Base-by-base conservation (phyloP, 2,113 vertebrate species). In the Salvelinus namaycush region DNA sequence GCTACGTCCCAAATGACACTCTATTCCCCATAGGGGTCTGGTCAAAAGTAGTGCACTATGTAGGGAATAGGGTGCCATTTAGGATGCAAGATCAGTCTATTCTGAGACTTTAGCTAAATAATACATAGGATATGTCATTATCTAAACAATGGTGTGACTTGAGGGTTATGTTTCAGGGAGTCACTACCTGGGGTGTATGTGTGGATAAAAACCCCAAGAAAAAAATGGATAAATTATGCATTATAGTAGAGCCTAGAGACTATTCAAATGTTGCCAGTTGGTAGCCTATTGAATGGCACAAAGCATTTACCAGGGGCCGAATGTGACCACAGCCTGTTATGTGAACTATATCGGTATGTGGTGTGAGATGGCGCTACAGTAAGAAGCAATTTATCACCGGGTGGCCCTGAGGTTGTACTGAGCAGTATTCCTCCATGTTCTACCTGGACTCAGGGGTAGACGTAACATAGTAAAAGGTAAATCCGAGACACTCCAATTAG, bases 61-160 rank as follows among this genome's bases (percentile, higher is more conserved):
- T 54, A 54, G 16, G 16, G 16, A 54, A 54, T 54, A 54, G 49
- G 14, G 49, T 54, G 13, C 49, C 49, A 54, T 54, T 54, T 18
- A 18, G 51, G 16, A 18, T 54, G 12, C 51, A 18, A 18, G 16
- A 16, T 18, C 51, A 5, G 51, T 24, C 59, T 62, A 62, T 62
- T 62, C 59, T 22, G 18, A 62, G 27, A 44, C 57, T 49, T 44
- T 8, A 70, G 20, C 66, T 93, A 64, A 91, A 93, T 92, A 90
- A 92, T 93, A 86, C 62, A 92, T 88, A 20, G 16, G 20, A 73
- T 48, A 77, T 69, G 76, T 85, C 83, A 87, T 44, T 84, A 86
- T 78, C 78, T 3, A 1, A 26, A 84, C 77, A 62, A 70, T 39
- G 49, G 70, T 77, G 78, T 78, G 76, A 88, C 79, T 79, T 14